Evolutionary conservation across 2,113 vertebrate genomes (phyloP).

Genomic region (Panurus biarmicus): DNA sequence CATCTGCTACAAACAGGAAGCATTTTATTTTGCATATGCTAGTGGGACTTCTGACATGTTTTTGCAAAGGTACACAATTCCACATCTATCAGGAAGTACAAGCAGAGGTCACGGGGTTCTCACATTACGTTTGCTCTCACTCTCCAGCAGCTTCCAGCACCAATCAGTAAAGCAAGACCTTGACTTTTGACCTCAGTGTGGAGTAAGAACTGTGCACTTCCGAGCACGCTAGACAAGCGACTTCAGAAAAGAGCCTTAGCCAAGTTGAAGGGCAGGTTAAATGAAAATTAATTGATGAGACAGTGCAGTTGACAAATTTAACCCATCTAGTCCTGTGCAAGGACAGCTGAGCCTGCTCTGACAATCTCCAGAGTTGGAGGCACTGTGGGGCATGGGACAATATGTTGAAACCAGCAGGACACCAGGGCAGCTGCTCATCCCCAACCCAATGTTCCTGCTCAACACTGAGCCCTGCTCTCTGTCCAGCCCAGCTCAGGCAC

Average conservation of each 20-base stretch:
- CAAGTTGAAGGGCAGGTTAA: constrained; percentile 51
- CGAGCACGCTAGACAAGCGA: background rate
- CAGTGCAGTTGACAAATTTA: constrained; percentile 2
- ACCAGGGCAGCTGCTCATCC: background rate
- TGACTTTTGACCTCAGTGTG: background rate
- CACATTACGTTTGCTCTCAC: background rate
- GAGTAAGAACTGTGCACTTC: background rate
- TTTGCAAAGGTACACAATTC: background rate
- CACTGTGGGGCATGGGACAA: background rate
- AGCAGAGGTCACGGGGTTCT: background rate
- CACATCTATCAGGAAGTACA: background rate
- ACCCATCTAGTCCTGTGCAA: background rate
- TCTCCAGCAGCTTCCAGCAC: background rate
- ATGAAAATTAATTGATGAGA: constrained; percentile 14
- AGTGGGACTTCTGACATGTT: background rate
- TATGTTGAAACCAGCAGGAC: background rate
- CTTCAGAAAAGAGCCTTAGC: constrained; percentile 26
- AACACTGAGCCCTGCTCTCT: background rate
- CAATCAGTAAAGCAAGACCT: background rate
- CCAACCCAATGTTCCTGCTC: background rate
- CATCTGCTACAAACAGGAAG: background rate
- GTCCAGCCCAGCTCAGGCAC: background rate
- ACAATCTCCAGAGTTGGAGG: background rate
- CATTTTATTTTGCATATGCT: background rate
- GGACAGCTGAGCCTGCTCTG: background rate